Base-by-base conservation (phyloP, 2,797 vertebrate genomes). In the Liasis olivaceus region DNA sequence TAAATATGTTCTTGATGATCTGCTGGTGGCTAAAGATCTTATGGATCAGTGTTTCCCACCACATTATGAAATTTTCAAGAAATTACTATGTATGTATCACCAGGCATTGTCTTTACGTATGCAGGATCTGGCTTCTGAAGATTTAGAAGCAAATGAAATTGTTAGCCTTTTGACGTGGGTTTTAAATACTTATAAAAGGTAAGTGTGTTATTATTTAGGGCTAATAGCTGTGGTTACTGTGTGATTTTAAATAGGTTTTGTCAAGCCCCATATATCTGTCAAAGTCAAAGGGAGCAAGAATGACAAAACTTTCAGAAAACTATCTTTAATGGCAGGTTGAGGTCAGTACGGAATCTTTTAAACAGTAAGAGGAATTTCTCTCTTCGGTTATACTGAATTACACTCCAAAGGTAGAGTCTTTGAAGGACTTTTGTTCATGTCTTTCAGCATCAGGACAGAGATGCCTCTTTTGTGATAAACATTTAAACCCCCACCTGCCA, bases 121-220 rank as follows among this genome's bases (percentile, higher is more conserved):
- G 95, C 98, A 98, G 93, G 99, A 99, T 89, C 98, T 99, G 14
- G 98, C 99, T 1, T 96, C 98, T 0, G 99, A 99, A 94, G 98
- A 99, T 90, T 96, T 99, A 95, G 99, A 99, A 96, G 99, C 99
- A 58, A 99, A 99, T 62, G 99, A 99, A 96, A 99, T 99, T 0
- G 99, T 99, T 89, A 99, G 98, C 89, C 97, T 99, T 93, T 97
- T 99, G 1, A 98, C 98, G 0, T 99, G 99, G 99, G 99, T 99
- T 92, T 98, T 99, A 56, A 99, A 99, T 97, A 99, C 99, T 0
- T 99, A 99, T 56, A 98, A 98, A 81, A 99, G 99, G 99, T 99
- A 97, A 96, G 92, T 17, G 14, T 66, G 4, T n/a, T 91, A 24
- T 42, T 31, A 17, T 93, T 87, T 90, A 56, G 42, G 63, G 26